A percentile compares a stretch with the other conserved stretches of the same genome.
These are phyloP conservation scores for Myocastor coypus DNA, from an alignment of 2,113 vertebrate genomes.

Conservation along the genomic window DNA sequence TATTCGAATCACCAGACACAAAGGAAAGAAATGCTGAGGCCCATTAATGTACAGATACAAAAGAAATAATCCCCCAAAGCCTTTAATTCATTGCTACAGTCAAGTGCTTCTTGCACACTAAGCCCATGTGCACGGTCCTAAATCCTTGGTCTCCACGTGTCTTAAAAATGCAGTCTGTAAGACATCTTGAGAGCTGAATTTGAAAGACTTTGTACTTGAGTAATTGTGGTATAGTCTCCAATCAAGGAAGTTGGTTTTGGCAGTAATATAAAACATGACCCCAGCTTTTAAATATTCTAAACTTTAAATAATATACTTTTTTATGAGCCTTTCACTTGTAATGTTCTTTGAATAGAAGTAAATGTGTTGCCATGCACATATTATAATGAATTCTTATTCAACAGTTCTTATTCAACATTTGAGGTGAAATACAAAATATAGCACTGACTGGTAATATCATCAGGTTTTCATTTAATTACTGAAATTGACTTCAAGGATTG, in stretches of 20 bases:
- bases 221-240: background rate
- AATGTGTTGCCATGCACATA: background rate
- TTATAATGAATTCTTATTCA: background rate
- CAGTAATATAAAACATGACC: background rate
- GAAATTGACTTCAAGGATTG: background rate
- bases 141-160: background rate
- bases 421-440: background rate
- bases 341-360: background rate
- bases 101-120: background rate
- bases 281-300: background rate
- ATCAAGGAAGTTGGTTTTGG: background rate
- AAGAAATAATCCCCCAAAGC: background rate
- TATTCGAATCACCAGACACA: background rate
- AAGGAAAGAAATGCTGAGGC: background rate
- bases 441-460: background rate
- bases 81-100: background rate
- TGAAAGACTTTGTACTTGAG: background rate
- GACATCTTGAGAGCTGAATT: background rate
- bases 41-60: background rate
- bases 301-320: background rate
- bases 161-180: background rate
- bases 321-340: background rate
- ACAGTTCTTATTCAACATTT: background rate
- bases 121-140: background rate
- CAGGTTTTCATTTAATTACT: background rate